A percentile compares a stretch with the other conserved stretches of the same genome.
Conservation (phyloP, 2,797 vertebrate genomes). For the Danio choprae region DNA sequence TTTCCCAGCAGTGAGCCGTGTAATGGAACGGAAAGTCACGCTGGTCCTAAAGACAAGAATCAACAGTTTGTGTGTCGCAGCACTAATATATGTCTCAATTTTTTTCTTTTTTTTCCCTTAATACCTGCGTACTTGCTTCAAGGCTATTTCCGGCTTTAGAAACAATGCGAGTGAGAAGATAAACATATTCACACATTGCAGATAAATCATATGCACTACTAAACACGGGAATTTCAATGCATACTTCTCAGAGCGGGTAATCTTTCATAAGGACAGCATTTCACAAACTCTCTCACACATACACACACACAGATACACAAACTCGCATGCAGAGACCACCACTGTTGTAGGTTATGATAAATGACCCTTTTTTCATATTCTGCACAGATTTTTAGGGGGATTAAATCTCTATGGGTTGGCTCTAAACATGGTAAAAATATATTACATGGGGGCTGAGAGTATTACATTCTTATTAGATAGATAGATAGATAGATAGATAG, state of each 20-base stretch:
- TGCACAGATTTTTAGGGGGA: background rate
- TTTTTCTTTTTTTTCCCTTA: background rate
- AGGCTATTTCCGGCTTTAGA: slow-evolving; percentile 41
- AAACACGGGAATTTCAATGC: slow-evolving; percentile 21
- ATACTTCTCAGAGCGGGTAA: slow-evolving; percentile 19
- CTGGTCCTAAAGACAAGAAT: slow-evolving; percentile 9
- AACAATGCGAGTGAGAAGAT: slow-evolving; percentile 14
- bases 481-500: background rate
- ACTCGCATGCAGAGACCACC: background rate
- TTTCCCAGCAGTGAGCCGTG: slow-evolving; percentile 1
- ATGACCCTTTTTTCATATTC: slow-evolving; percentile 8
- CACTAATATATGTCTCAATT: background rate
- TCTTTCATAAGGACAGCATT: slow-evolving; percentile 33
- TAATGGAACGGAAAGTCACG: background rate
- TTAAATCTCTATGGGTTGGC: background rate
- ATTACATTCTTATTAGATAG: background rate
- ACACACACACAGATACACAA: slow-evolving; percentile 13
- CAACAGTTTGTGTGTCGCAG: slow-evolving; percentile 1
- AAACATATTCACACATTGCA: slow-evolving; percentile 31
- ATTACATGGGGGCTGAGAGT: background rate
- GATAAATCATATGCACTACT: slow-evolving; percentile 40
- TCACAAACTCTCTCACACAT: slow-evolving; percentile 4
- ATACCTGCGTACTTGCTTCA: slow-evolving; percentile 8
- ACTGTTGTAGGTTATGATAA: background rate
- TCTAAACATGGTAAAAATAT: background rate